phyloP scores from a whole-genome alignment of 2,888 invertebrate species.

The Lapara coniferarum region DNA sequence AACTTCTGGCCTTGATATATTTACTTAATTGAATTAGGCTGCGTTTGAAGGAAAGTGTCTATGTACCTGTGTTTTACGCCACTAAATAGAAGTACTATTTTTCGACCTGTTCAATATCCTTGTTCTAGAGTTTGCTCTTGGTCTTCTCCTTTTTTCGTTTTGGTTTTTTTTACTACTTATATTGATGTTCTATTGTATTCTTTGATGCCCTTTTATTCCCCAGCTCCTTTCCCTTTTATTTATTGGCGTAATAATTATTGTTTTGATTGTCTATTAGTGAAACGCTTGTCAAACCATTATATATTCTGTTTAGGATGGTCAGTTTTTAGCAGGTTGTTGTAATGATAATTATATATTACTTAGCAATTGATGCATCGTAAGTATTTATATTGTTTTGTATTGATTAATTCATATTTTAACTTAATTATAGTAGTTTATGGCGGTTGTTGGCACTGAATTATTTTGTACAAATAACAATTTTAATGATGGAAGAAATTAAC shows the following conservation, averaged over 20 bases:
- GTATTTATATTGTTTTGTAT: conserved; percentile 76
- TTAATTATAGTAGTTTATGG: conserved; percentile 77
- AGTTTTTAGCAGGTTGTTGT: conserved; percentile 58
- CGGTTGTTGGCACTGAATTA: conserved; percentile 80
- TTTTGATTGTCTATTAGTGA: conserved; percentile 53
- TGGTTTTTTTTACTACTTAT: conserved; percentile 24
- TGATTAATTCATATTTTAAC: conserved; percentile 67
- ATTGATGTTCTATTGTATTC: conserved; percentile 31
- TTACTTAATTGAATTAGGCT: conserved; percentile 57
- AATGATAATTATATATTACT: conserved; percentile 52
- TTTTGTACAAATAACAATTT: conserved; percentile 83
- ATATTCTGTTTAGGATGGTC: conserved; percentile 52
- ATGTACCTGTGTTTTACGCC: conserved; percentile 78
- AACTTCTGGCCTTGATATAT: conserved; percentile 59
- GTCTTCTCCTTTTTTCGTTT: conserved; percentile 19
- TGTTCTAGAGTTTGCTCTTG: conserved; percentile 26
- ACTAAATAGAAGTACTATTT: conserved; percentile 57
- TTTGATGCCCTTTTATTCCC: conserved; percentile 36
- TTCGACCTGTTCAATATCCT: conserved; percentile 27
- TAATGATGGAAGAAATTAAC: conserved; percentile 69
- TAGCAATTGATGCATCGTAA: conserved; percentile 57
- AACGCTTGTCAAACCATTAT: conserved; percentile 53
- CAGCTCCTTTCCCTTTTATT: conserved; percentile 51
- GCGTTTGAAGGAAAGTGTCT: conserved; percentile 62
- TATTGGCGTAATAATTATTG: conserved; percentile 66